Evolutionary conservation across 2,888 invertebrate species (phyloP).

Genomic region (Carabus problematicus): DNA sequence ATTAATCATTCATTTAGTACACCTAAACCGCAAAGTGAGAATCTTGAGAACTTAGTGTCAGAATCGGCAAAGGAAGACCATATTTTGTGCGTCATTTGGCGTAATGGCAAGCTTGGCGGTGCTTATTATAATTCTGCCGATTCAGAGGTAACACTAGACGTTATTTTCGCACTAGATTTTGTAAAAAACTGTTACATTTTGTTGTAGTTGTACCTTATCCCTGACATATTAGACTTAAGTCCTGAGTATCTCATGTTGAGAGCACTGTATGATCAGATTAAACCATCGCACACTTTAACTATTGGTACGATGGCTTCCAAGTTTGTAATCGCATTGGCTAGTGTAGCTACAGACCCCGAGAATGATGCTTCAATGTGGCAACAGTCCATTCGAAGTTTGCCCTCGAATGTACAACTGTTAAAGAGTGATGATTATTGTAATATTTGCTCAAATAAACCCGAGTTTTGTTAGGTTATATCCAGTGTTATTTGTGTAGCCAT

Average conservation of each 20-base stretch:
- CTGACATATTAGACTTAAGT: constrained; percentile 71
- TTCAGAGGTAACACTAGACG: constrained; percentile 63
- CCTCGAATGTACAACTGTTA: constrained; percentile 64
- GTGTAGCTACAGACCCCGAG: constrained; percentile 46
- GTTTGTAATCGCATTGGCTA: constrained; percentile 58
- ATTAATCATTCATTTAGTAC: no score
- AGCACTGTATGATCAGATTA: constrained; percentile 66
- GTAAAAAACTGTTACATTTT: constrained; percentile 41
- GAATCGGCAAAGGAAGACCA: constrained; percentile 55
- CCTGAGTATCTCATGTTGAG: constrained; percentile 69
- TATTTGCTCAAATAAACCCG: constrained; percentile 50
- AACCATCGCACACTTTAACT: constrained; percentile 65
- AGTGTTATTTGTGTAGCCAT: no score
- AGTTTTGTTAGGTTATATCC: no score
- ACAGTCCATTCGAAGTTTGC: constrained; percentile 51
- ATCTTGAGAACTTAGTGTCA: no score
- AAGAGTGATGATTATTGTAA: constrained; percentile 68
- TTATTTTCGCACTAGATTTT: constrained; percentile 4
- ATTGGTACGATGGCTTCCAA: constrained; percentile 63
- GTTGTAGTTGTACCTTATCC: constrained; percentile 68
- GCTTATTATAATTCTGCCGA: constrained; percentile 73
- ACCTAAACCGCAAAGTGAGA: no score
- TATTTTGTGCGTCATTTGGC: constrained; percentile 71
- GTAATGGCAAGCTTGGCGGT: constrained; percentile 73
- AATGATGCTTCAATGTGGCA: constrained; percentile 47